Conservation (phyloP, 1,140 invertebrate genomes). For the Wiebesia pumilae region DNA sequence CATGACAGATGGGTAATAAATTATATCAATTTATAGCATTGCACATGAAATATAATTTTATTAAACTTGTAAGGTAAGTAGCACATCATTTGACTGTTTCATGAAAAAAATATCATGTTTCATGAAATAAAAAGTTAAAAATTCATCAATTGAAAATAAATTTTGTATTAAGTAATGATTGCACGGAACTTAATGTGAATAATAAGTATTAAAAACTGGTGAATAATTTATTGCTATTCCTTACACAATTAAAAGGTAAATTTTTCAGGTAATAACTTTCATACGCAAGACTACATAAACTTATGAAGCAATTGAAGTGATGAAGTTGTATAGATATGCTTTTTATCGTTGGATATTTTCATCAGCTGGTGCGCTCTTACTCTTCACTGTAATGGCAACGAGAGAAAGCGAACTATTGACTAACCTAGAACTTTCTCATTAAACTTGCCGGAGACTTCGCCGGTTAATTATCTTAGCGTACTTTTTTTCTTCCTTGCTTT, state of each 20-base stretch:
- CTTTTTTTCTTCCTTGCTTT: slow-evolving; percentile 39
- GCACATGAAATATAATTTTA: not conserved
- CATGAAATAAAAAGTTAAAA: too few species aligned
- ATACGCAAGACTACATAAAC: not conserved
- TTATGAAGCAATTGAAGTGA: not conserved
- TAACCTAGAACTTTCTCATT: slow-evolving; percentile 57
- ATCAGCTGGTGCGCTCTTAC: not conserved
- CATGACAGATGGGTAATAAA: too few species aligned
- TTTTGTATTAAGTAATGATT: too few species aligned
- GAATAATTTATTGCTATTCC: not conserved
- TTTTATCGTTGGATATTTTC: slow-evolving; percentile 14
- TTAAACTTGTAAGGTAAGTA: not conserved
- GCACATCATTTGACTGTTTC: too few species aligned
- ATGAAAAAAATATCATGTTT: too few species aligned
- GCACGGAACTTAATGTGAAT: too few species aligned
- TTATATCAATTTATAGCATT: too few species aligned
- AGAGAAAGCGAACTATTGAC: slow-evolving; percentile 49
- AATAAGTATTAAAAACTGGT: too few species aligned
- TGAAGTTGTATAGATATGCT: not conserved
- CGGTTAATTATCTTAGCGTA: slow-evolving; percentile 58
- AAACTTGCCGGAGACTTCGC: slow-evolving; percentile 48
- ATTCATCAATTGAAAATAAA: too few species aligned
- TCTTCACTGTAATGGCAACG: too few species aligned
- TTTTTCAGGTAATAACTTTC: not conserved
- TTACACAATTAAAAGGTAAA: not conserved